Base-by-base conservation (phyloP, 2,113 vertebrate species). In the Rhegmatorhina hoffmannsi region DNA sequence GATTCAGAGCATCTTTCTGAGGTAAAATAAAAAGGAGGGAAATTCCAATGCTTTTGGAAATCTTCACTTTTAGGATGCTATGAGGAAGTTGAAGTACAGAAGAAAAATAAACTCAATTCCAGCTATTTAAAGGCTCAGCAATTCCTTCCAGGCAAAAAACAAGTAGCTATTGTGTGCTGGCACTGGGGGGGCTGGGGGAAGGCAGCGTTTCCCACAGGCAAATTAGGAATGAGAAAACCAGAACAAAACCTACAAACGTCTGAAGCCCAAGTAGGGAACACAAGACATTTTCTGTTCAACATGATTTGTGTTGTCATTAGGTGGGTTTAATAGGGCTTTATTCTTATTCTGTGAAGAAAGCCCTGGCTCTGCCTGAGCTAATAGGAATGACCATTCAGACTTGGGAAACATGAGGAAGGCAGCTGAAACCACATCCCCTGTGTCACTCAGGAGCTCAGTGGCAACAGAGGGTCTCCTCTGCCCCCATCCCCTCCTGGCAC, bases 301-400 rank as follows among this genome's bases (percentile, higher is more conserved):
- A n/a, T 80, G 79, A 93, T 90, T 94, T 92, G 83, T 74, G 55
- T 43, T 95, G 83, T 86, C 92, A 90, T 90, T 96, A 93, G 90
- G 64, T 81, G 68, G 64, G 44, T 77, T 94, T 95, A 84, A 81
- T 63, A 36, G 79, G 72, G 62, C 82, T 90, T 93, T 85, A 76
- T 87, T 85, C 58, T 87, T 78, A 81, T 4, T 68, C 92, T 75
- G 72, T 36, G 68, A 93, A 68, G 64, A 81, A 77, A 67, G 88
- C 46, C 49, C 25, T 63, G 38, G 81, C 90, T 93, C 77, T 93
- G 55, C 64, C 50, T 70, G 72, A 92, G 72, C 90, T 82, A 46
- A 53, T 90, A 73, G 38, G 28, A 81, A 63, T 47, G 86, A 59
- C 55, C 9, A 2, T 50, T 86, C 72, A 0, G 6, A 81, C 29